Evolutionary conservation across 2,888 invertebrate genomes (phyloP), one percentile per base, ranked within the genome.

Genomic region (Biston betularia): DNA sequence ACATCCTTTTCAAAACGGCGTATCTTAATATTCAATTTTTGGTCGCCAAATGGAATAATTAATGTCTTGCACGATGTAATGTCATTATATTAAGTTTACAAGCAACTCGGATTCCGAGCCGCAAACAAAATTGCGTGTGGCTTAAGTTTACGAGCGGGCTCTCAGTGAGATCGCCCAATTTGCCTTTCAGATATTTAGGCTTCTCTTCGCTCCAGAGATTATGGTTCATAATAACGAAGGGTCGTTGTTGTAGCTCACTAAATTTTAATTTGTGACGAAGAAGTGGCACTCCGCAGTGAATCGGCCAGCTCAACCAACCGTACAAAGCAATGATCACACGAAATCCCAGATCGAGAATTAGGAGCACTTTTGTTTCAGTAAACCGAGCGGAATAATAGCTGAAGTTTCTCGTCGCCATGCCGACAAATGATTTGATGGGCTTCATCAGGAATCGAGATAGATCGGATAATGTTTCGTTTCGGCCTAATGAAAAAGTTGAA

Each of bases 271-370:
- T 85, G 81, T 82, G 78, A 79, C 82, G 81, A 85, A 82, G 75
- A 81, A 81, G 71, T 75, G 79, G 80, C 68, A 76, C 75, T 72
- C 71, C 72, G 69, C 77, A 73, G 72, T 79, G 80, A 78, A 76
- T 77, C 75, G 76, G 63, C 71, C 75, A 75, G 79, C 72, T 82
- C 85, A 88, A 86, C 89, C 85, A 85, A 85, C 86, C 87, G 84
- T 76, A 84, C 80, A 86, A 88, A 85, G 81, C 88, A 88, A 88
- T 86, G 87, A 86, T 86, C 85, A 87, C 88, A 86, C 85, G 86
- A 88, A 89, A 89, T 89, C 89, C 85, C 88, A 87, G 87, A 89
- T 88, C 88, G 87, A 84, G 86, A 89, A 89, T 89, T 89, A 89
- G 84, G 85, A 87, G 86, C 83, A 87, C 89, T 89, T 89, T 89